phyloP scores from a whole-genome alignment of 2,888 invertebrate genomes.

The Apamea sordens region DNA sequence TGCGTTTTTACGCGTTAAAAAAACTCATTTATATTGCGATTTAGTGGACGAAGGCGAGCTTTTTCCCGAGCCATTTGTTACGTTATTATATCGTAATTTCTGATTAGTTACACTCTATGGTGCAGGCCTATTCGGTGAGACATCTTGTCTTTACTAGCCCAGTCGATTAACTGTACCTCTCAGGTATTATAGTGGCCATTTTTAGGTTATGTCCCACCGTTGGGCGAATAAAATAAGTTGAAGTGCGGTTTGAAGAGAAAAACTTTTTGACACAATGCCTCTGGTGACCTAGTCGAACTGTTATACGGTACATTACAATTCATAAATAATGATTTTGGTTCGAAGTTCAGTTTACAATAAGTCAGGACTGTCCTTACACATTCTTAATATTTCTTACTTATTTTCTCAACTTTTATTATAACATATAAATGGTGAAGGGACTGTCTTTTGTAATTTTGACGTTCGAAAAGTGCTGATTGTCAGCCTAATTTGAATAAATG shows the following conservation, averaged over 20 bases:
- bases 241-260: slow-evolving; percentile 29
- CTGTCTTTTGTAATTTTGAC: too few relatives aligned
- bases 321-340: slow-evolving; percentile 24
- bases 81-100: slow-evolving; percentile 79
- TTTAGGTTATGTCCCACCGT: slow-evolving; percentile 38
- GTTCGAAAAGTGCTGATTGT: too few relatives aligned
- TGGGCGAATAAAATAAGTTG: slow-evolving; percentile 28
- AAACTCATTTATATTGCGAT: slow-evolving; percentile 71
- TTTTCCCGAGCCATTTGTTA: slow-evolving; percentile 76
- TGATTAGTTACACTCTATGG: slow-evolving; percentile 75
- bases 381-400: not conserved
- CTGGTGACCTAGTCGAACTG: slow-evolving; percentile 32
- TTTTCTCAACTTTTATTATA: not conserved
- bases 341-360: not conserved
- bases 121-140: slow-evolving; percentile 56
- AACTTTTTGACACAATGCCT: slow-evolving; percentile 30
- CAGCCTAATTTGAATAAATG: too few relatives aligned
- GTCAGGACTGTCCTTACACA: not conserved
- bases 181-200: slow-evolving; percentile 44
- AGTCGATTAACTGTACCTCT: slow-evolving; percentile 59
- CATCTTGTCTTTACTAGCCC: slow-evolving; percentile 54
- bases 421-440: not conserved
- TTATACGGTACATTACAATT: slow-evolving; percentile 40
- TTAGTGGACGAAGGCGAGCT: slow-evolving; percentile 72
- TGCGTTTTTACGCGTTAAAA: slow-evolving; percentile 58